These are phyloP conservation scores for Platynereis dumerilii DNA, from an alignment of 2,888 invertebrate species.

Conservation along the genomic window DNA sequence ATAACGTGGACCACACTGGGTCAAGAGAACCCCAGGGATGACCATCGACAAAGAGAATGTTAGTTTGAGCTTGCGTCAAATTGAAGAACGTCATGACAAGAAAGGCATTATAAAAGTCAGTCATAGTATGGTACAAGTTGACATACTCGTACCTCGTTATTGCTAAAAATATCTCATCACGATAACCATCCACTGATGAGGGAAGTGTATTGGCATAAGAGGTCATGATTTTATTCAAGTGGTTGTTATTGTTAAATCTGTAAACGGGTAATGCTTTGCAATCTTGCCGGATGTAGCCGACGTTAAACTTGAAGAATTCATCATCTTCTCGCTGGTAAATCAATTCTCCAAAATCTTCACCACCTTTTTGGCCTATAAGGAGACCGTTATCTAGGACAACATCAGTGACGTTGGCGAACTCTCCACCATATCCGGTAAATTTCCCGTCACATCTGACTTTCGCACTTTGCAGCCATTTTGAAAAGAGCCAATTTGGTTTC, in stretches of 20 bases:
- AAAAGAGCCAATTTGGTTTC: no score
- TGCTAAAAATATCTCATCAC: slow-evolving; percentile 27
- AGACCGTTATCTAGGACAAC: not conserved
- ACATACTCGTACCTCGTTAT: slow-evolving; percentile 28
- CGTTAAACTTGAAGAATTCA: not conserved
- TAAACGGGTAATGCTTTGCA: not conserved
- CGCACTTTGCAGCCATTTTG: no score
- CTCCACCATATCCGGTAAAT: not conserved
- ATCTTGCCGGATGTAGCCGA: not conserved
- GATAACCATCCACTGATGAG: not conserved
- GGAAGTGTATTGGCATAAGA: not conserved
- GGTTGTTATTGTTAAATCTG: not conserved
- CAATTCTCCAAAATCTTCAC: not conserved
- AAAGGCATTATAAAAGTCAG: slow-evolving; percentile 42
- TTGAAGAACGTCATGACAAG: slow-evolving; percentile 40
- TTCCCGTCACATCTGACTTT: not conserved
- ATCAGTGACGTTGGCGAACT: not conserved
- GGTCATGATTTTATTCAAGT: not conserved
- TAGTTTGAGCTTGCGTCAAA: slow-evolving; percentile 34
- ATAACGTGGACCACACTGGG: slow-evolving; percentile 50
- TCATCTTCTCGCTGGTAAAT: not conserved
- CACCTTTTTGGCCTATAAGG: not conserved
- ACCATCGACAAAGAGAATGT: slow-evolving; percentile 55
- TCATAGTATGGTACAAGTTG: slow-evolving; percentile 30
- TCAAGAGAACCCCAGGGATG: slow-evolving; percentile 57